A percentile compares a stretch with the other conserved stretches of the same genome.
Evolutionary conservation across 2,888 invertebrate genomes (phyloP).

Genomic region (Cosmorhoe ocellata): DNA sequence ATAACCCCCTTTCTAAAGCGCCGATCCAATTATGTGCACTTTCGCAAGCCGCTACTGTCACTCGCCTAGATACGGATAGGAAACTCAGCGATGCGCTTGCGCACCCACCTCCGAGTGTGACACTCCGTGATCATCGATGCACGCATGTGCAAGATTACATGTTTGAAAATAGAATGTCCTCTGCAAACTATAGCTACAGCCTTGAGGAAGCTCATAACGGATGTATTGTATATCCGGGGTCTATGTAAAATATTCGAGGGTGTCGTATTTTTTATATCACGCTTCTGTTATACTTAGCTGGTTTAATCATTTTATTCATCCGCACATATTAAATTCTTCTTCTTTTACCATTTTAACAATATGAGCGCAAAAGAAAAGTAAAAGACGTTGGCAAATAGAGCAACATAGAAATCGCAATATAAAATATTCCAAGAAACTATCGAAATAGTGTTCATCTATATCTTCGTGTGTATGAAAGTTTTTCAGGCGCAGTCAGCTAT

Average conservation of each 20-base stretch:
- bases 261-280: background rate
- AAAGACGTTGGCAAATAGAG: slow-evolving; percentile 21
- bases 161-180: slow-evolving; percentile 15
- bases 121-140: slow-evolving; percentile 38
- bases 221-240: background rate
- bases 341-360: background rate
- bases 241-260: background rate
- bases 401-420: slow-evolving; percentile 31
- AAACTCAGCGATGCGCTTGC: slow-evolving; percentile 69
- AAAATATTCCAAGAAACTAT: slow-evolving; percentile 30
- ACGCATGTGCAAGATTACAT: slow-evolving; percentile 21
- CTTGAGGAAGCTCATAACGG: slow-evolving; percentile 3
- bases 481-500: slow-evolving; percentile 59
- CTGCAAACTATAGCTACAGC: slow-evolving; percentile 2
- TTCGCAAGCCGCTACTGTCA: slow-evolving; percentile 82
- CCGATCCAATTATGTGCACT: slow-evolving; percentile 83
- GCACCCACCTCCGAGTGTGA: slow-evolving; percentile 57
- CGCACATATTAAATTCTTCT: no score
- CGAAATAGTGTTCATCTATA: slow-evolving; percentile 31
- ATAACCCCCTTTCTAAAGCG: slow-evolving; percentile 83
- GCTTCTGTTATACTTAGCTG: no score
- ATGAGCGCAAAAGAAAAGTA: slow-evolving; percentile 29
- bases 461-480: slow-evolving; percentile 51
- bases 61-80: slow-evolving; percentile 82
- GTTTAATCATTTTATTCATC: no score